Percentiles rank a stretch among this genome's conserved stretches.
phyloP scores from a whole-genome alignment of 2,888 invertebrate genomes.

The Lissonota sp. region DNA sequence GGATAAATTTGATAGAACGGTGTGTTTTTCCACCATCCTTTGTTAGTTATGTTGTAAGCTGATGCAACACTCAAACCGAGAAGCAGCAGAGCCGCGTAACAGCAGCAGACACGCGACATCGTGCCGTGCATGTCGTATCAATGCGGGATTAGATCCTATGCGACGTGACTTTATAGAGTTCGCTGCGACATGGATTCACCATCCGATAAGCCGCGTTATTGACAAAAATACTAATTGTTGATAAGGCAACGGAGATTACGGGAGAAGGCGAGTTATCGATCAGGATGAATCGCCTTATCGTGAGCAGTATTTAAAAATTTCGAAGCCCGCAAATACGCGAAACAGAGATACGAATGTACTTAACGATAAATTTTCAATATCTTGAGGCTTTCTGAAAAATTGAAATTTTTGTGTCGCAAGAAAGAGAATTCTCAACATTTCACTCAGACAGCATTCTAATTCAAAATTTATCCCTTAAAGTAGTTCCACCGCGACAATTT shows the following conservation, averaged over 20 bases:
- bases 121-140: conserved; percentile 40
- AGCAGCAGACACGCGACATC: conserved; percentile 49
- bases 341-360: no score
- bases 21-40: conserved; percentile 79
- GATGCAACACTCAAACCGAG: conserved; percentile 63
- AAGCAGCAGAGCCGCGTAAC: conserved; percentile 60
- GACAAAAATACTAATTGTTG: conserved; percentile 37
- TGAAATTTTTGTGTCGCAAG: no score
- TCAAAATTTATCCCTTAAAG: no score
- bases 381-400: no score
- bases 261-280: neutral
- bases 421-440: no score
- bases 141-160: conserved; percentile 23
- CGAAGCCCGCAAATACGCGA: no score
- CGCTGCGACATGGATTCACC: conserved; percentile 16
- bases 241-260: conserved; percentile 38
- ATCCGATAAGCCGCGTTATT: conserved; percentile 33
- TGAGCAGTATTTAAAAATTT: no score
- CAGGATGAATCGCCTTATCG: neutral
- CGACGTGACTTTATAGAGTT: conserved; percentile 34
- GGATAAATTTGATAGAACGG: conserved; percentile 81
- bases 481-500: no score
- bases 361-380: no score
- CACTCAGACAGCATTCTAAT: no score
- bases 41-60: conserved; percentile 71